Evolutionary conservation across 2,797 vertebrate genomes (phyloP), one percentile per base, ranked within the genome.

Genomic region (Oreortyx pictus): DNA sequence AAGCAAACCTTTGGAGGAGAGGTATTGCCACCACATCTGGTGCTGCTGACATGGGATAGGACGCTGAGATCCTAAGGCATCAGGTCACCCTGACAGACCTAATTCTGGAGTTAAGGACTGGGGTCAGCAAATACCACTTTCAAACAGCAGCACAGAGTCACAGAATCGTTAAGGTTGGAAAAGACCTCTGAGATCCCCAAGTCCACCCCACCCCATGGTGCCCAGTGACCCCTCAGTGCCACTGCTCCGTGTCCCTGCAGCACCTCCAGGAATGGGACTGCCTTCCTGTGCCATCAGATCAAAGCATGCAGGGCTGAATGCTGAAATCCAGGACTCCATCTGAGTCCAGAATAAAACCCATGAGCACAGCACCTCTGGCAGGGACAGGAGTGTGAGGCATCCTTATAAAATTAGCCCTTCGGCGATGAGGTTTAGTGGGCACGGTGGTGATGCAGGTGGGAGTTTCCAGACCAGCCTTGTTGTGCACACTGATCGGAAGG

Each of bases 331-430:
- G 49, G 20, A 41, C 11, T 46, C 24, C 10, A 4, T 6, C 43
- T n/a, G 43, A 24, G 41, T 5, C 50, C 43, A 60, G 78, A 41
- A 39, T 25, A 49, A 56, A n/a, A 43, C 2, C 1, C 25, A 27
- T 29, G 18, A 46, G 25, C 27, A 2, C 41, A 16, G 15, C 18
- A 0, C 24, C 6, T 20, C 31, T 3, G 4, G 5, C 1, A 37
- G 2, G 9, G 41, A 33, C 18, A 13, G 47, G 70, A 52, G 23
- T 7, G 14, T 0, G 1, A 2, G 47, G 54, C 68, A 66, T 47
- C 59, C 43, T 19, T 7, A 35, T 10, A 46, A 15, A 62, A 33
- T 14, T 1, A 62, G 27, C 23, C 66, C 56, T n/a, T 3, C 6
- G 17, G 66, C 56, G 25, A 37, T 4, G 33, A 27, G 10, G 4